Evolutionary conservation across 2,797 vertebrate species (phyloP).

Genomic region (Nyctalus aviator): DNA sequence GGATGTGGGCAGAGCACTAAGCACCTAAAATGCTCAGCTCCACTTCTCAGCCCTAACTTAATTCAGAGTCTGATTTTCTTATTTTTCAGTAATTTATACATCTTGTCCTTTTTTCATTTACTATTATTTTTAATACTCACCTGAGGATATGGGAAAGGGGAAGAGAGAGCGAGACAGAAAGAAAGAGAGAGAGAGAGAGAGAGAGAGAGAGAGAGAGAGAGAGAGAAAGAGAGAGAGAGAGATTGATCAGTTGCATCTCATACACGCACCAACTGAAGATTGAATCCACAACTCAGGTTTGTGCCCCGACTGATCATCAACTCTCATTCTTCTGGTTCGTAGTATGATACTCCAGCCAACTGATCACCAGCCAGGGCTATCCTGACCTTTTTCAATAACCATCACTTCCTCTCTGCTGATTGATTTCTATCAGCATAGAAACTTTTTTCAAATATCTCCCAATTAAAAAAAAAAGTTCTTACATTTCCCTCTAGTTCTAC

Average conservation of each 20-base stretch:
- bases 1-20: neutral
- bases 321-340: neutral
- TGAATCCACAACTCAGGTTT: neutral
- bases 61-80: neutral
- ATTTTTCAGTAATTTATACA: neutral
- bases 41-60: neutral
- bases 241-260: neutral
- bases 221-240: neutral
- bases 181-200: too few relatives aligned
- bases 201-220: neutral
- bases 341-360: neutral
- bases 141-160: neutral
- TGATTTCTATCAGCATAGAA: neutral
- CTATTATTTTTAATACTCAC: neutral
- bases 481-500: neutral
- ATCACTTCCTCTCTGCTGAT: neutral
- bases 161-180: neutral
- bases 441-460: neutral
- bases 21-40: neutral
- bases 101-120: neutral
- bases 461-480: neutral
- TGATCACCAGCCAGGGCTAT: neutral
- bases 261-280: neutral
- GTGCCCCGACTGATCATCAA: neutral
- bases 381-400: neutral